These are phyloP conservation scores for Dendrolimus houi DNA, from an alignment of 2,888 invertebrate genomes.

Conservation along the genomic window DNA sequence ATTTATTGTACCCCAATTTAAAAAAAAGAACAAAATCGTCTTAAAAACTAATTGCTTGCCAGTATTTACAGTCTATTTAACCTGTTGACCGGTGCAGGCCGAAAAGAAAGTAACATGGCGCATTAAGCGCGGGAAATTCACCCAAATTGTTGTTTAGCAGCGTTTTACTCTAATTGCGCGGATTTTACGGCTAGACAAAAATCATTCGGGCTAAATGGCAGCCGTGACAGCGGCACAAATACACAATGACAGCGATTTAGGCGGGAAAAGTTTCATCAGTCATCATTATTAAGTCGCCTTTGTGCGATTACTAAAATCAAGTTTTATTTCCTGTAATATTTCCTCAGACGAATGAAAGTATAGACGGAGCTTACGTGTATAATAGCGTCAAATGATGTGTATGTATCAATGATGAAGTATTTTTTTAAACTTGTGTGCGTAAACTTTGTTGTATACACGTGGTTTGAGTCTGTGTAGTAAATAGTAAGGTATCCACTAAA, in stretches of 20 bases:
- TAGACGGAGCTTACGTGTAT: too few relatives aligned
- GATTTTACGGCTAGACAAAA: constrained; percentile 34
- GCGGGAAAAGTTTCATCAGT: constrained; percentile 38
- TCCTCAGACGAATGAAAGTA: too few relatives aligned
- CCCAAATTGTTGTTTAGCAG: constrained; percentile 60
- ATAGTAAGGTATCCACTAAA: too few relatives aligned
- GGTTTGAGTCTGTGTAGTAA: too few relatives aligned
- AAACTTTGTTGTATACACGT: too few relatives aligned
- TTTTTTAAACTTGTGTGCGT: too few relatives aligned
- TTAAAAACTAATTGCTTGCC: constrained; percentile 4
- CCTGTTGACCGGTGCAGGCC: constrained; percentile 35
- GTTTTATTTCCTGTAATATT: too few relatives aligned
- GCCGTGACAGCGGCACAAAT: constrained; percentile 39
- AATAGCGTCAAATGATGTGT: too few relatives aligned
- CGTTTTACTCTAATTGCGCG: constrained; percentile 67
- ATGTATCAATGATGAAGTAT: too few relatives aligned
- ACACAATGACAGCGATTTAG: constrained; percentile 56
- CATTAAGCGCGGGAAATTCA: constrained; percentile 63
- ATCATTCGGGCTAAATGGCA: constrained; percentile 37
- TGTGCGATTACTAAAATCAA: background rate
- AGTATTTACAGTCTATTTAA: constrained; percentile 67
- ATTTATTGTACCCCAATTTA: background rate
- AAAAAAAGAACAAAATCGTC: background rate
- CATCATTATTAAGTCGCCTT: constrained; percentile 9
- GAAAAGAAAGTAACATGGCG: constrained; percentile 66